These are phyloP conservation scores for Phrynocephalus vlangalii DNA, from an alignment of 2,797 vertebrate species.

Conservation along the genomic window DNA sequence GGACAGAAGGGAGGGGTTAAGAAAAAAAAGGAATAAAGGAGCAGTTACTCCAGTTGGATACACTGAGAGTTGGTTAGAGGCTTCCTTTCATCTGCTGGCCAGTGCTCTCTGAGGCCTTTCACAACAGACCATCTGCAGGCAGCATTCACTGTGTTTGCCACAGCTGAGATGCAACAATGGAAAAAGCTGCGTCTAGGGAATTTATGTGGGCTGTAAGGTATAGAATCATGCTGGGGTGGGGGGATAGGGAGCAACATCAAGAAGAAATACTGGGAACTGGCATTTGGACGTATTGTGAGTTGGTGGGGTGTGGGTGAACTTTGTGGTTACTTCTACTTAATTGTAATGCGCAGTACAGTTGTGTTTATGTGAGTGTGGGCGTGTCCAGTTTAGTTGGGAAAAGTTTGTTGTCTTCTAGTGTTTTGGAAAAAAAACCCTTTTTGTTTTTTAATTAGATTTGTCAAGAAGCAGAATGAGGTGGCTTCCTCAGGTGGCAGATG, in stretches of 20 bases:
- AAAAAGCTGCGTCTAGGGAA: neutral
- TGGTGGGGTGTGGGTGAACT: neutral
- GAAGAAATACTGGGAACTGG: no score
- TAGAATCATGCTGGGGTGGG: neutral
- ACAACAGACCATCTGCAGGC: neutral
- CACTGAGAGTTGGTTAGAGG: neutral
- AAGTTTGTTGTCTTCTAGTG: neutral
- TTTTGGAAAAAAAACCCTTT: no score
- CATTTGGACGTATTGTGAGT: no score
- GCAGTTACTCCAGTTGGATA: neutral
- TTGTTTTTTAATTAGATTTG: neutral
- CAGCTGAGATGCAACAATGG: neutral
- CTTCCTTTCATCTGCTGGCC: no score
- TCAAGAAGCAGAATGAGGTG: neutral
- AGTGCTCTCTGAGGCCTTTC: neutral
- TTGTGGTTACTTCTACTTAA: neutral
- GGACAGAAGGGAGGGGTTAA: no score
- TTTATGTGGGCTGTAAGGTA: neutral
- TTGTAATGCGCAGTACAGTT: neutral
- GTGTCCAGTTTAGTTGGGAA: neutral
- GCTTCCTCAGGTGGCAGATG: neutral
- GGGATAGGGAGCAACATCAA: neutral
- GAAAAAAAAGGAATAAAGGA: rapidly evolving
- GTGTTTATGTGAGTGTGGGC: no score
- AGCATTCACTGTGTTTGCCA: neutral